Evolutionary conservation across 2,113 vertebrate genomes (phyloP).

Genomic region (Osmerus mordax): DNA sequence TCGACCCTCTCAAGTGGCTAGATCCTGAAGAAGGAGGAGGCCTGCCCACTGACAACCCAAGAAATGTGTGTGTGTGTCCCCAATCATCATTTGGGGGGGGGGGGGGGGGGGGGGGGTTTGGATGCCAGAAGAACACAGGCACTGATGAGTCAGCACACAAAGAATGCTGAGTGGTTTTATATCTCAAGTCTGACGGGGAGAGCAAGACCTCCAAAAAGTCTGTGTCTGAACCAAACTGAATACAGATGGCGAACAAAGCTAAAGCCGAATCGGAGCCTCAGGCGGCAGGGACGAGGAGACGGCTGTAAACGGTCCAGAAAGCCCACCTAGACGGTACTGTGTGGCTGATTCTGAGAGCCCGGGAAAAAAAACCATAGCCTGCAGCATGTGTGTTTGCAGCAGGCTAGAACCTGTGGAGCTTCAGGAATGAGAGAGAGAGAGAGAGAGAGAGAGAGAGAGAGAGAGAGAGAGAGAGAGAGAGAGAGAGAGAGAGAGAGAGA

Average conservation of each 20-base stretch:
- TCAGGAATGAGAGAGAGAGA: constrained; percentile 17
- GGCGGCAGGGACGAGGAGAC: too few species aligned
- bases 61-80: neutral
- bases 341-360: constrained; percentile 39
- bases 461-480: neutral
- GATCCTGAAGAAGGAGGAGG: constrained; percentile 22
- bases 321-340: neutral
- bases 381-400: constrained; percentile 41
- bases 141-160: constrained; percentile 46
- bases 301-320: too few species aligned
- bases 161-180: constrained; percentile 36
- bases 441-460: constrained; percentile 12
- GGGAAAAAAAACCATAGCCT: constrained; percentile 52
- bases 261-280: neutral
- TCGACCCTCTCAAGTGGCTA: constrained; percentile 31
- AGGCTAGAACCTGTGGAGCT: constrained; percentile 51
- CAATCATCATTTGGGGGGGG: constrained; percentile 15
- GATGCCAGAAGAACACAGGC: constrained; percentile 23
- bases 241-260: constrained; percentile 1
- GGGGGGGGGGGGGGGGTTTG: constrained; percentile 13
- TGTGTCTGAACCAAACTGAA: constrained; percentile 23
- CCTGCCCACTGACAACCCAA: constrained; percentile 2
- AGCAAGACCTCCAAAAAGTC: neutral
- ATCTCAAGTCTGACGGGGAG: neutral
- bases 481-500: constrained; percentile 11